Percentiles rank a stretch among this genome's conserved stretches.
Conservation (phyloP, 2,113 vertebrate species). For the Mixornis gularis region DNA sequence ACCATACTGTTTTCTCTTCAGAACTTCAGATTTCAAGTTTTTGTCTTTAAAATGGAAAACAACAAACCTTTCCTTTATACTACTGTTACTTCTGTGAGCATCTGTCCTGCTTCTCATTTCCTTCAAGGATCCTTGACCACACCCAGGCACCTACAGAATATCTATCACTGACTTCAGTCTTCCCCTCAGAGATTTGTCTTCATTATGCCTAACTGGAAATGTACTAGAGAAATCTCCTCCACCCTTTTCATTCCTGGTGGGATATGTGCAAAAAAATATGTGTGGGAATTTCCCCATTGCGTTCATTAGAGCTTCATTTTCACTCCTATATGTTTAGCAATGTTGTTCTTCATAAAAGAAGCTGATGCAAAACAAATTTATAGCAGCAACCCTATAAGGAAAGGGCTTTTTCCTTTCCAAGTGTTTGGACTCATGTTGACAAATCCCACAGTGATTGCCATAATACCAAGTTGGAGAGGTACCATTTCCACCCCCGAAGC, state of each 20-base stretch:
- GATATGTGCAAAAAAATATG: not conserved
- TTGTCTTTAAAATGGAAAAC: not conserved
- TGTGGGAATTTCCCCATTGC: not conserved
- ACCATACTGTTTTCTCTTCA: not conserved
- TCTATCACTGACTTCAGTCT: not conserved
- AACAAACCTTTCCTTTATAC: not conserved
- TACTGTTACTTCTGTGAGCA: not conserved
- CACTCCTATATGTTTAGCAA: not conserved
- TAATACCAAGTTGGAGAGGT: not conserved
- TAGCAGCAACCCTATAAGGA: not conserved
- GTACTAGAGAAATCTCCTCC: not conserved
- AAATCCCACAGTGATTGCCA: not conserved
- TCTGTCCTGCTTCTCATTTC: not conserved
- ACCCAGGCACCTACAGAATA: not conserved
- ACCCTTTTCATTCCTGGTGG: not conserved
- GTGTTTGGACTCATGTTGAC: not conserved
- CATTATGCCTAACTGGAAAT: not conserved
- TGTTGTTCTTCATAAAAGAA: not conserved
- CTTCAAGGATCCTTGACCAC: not conserved
- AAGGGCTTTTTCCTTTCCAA: not conserved
- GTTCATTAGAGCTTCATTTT: constrained; percentile 4
- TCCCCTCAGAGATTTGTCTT: not conserved
- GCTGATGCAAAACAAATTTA: not conserved
- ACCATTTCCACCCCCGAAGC: constrained; percentile 1
- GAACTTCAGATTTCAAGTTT: not conserved